These are phyloP conservation scores for Actinia tenebrosa DNA, from an alignment of 64 coral and sea anemone species.

Conservation along the genomic window DNA sequence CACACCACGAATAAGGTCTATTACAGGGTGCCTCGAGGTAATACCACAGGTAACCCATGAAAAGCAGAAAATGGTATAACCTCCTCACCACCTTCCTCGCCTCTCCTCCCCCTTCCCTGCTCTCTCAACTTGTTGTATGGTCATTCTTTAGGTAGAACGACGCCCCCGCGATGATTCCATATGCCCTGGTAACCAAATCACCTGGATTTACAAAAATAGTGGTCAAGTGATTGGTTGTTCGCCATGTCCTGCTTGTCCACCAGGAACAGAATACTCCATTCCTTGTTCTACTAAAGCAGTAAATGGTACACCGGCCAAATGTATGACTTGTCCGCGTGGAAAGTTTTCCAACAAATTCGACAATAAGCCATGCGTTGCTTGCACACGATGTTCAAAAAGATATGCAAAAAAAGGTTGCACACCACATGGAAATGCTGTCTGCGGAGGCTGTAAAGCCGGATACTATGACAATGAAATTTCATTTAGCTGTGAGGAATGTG, in stretches of 20 bases:
- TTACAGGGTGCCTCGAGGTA: no score
- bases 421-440: background rate
- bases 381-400: background rate
- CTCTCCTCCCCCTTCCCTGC: no score
- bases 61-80: no score
- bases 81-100: no score
- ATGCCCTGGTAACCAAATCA: conserved; percentile 18
- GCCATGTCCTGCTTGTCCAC: conserved; percentile 10
- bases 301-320: background rate
- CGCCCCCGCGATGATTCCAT: background rate
- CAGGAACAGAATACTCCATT: background rate
- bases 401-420: background rate
- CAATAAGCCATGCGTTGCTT: background rate
- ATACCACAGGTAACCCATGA: no score
- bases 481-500: conserved; percentile 12
- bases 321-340: background rate
- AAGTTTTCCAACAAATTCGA: background rate
- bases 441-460: background rate
- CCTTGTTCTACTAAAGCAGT: conserved; percentile 6
- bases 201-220: background rate
- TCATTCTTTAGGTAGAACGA: background rate
- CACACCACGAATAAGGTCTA: no score
- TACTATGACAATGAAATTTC: background rate
- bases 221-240: background rate
- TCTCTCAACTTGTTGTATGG: no score